These are phyloP conservation scores for Casuarius casuarius DNA, from an alignment of 2,113 vertebrate genomes.

Conservation along the genomic window DNA sequence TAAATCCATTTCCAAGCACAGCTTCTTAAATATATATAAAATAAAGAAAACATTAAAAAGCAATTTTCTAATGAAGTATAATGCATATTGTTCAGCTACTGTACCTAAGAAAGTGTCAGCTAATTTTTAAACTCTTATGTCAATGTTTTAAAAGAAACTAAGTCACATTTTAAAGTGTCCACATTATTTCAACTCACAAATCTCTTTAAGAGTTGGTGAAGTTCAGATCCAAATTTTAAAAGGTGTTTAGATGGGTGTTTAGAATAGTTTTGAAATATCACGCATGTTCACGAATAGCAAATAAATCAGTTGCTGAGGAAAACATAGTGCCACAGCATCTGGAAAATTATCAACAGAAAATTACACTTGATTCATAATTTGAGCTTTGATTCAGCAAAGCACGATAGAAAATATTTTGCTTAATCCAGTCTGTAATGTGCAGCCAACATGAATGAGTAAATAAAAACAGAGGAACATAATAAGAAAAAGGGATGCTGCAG, in stretches of 20 bases:
- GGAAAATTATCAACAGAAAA: constrained; percentile 11
- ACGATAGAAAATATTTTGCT: background rate
- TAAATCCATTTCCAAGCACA: background rate
- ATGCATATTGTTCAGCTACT: background rate
- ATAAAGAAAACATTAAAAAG: background rate
- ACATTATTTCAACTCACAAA: background rate
- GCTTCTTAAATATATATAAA: background rate
- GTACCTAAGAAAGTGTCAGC: background rate
- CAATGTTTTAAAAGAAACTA: background rate
- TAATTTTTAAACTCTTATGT: background rate
- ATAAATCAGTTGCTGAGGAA: background rate
- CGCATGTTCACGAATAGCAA: background rate
- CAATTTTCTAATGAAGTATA: background rate
- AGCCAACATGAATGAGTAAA: background rate
- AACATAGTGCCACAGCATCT: background rate
- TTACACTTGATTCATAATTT: background rate
- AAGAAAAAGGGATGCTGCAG: background rate
- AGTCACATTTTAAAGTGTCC: background rate
- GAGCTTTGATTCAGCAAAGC: background rate
- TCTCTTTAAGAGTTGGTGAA: background rate
- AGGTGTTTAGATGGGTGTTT: background rate
- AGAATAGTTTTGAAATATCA: background rate
- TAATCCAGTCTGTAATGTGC: background rate
- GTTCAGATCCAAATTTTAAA: background rate
- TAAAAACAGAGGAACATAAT: background rate